Percentiles rank a stretch among this genome's conserved stretches.
These are phyloP conservation scores for Gallinago jamesoni DNA, from an alignment of 2,113 vertebrate genomes.

Conservation along the genomic window DNA sequence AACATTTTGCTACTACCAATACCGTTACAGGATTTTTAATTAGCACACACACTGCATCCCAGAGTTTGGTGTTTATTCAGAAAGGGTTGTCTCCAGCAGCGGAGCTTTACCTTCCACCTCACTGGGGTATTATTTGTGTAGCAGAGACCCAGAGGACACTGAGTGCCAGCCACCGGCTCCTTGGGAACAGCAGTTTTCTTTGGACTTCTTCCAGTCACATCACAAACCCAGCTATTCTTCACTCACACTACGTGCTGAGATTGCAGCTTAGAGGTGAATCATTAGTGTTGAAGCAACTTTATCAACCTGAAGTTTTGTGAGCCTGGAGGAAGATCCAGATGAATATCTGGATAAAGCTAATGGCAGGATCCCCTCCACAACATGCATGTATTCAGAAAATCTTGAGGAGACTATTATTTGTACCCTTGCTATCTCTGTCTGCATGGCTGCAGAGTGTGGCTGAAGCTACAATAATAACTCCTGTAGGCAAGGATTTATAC, in stretches of 20 bases:
- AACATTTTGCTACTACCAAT: neutral
- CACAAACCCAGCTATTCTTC: slow-evolving; percentile 21
- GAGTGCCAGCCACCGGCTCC: neutral
- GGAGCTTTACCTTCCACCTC: neutral
- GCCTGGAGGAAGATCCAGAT: neutral
- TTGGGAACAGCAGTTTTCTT: neutral
- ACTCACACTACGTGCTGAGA: neutral
- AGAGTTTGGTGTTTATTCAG: neutral
- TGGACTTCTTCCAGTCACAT: slow-evolving; percentile 18
- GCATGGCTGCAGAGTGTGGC: neutral
- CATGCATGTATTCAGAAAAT: neutral
- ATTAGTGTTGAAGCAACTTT: neutral
- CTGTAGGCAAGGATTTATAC: neutral
- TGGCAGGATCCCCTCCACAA: neutral
- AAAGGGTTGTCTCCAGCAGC: neutral
- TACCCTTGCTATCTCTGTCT: neutral
- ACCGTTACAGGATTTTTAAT: neutral
- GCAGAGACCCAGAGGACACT: neutral
- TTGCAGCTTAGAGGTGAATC: neutral
- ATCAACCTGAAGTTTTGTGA: neutral
- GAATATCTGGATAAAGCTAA: neutral
- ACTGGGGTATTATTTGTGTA: neutral
- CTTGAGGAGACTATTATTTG: neutral
- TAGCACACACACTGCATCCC: neutral
- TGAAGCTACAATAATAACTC: neutral